Base-by-base conservation (phyloP, 2,797 vertebrate genomes). In the Enteromius paludinosus region DNA sequence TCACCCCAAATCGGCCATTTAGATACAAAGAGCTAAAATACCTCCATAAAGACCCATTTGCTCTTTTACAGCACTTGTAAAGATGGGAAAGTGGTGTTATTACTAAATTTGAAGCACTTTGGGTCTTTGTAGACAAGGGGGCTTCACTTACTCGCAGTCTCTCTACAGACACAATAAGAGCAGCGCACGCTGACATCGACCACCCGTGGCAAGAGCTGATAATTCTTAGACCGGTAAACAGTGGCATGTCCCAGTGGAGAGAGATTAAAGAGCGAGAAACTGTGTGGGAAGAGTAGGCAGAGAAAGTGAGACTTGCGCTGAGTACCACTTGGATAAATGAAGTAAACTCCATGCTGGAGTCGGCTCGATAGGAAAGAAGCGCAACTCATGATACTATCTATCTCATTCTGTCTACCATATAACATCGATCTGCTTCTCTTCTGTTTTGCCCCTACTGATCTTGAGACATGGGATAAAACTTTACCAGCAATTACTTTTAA, bases 351-450 rank as follows among this genome's bases (percentile, higher is more conserved):
- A 73, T 30, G 81, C 69, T 35, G 65, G 45, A 54, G 54, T 83
- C 72, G 75, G 76, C 64, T 84, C 64, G 80, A 82, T 41, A 30
- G 15, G 68, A 79, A 69, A 56, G 47, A 10, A 71, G 80, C 73
- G 83, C 38, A 74, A 83, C 65, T 84, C 45, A 28, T 11, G 7
- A 78, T 43, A 61, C 14, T 59, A 43, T 14, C 78, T 25, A 38
- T 54, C 76, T 79, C 30, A 70, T 69, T 79, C 54, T 83, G 75
- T 89, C 84, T 90, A 71, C 77, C 80, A 91, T 84, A 91, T 89
- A 81, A 41, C 85, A 91, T 89, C 17, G 86, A 90, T 90, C 87
- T 82, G 77, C 54, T 23, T 73, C 18, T 35, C 47, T 56, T 73
- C 45, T 61, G 18, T 30, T 41, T 56, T 59, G 61, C 41, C 33